Conservation (phyloP, 2,113 vertebrate species). For the Hystrix cristata region DNA sequence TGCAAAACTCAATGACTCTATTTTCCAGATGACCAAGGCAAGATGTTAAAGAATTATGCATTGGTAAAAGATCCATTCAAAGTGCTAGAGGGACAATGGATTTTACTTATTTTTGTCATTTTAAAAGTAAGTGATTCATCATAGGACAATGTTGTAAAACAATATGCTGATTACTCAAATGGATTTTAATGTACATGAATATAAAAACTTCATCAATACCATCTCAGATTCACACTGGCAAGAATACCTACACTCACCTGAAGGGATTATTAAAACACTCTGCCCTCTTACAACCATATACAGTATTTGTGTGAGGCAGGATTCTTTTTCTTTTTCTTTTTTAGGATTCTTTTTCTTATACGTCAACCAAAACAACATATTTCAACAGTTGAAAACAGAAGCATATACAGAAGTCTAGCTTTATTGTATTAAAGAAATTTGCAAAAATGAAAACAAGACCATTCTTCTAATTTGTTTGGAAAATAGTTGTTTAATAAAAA, state of each 20-base stretch:
- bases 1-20: conserved; percentile 8
- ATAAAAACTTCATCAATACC: conserved; percentile 15
- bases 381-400: background rate
- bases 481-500: conserved; percentile 31
- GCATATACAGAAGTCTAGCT: background rate
- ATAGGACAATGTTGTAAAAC: background rate
- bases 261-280: conserved; percentile 41
- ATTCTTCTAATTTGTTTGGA: conserved; percentile 11
- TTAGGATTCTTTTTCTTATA: background rate
- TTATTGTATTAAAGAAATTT: conserved; percentile 46
- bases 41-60: background rate
- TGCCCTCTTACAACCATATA: background rate
- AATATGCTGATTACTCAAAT: background rate
- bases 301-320: background rate
- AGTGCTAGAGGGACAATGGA: background rate
- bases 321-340: background rate
- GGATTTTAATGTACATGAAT: conserved; percentile 52
- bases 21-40: conserved; percentile 57
- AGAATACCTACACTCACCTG: conserved; percentile 34
- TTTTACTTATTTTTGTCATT: background rate
- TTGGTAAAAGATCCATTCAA: background rate
- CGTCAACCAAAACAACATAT: conserved; percentile 15
- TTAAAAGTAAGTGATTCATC: background rate
- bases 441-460: conserved; percentile 57
- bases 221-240: conserved; percentile 14